Evolutionary conservation across 2,113 vertebrate species (phyloP).

Genomic region (Peromyscus californicus): DNA sequence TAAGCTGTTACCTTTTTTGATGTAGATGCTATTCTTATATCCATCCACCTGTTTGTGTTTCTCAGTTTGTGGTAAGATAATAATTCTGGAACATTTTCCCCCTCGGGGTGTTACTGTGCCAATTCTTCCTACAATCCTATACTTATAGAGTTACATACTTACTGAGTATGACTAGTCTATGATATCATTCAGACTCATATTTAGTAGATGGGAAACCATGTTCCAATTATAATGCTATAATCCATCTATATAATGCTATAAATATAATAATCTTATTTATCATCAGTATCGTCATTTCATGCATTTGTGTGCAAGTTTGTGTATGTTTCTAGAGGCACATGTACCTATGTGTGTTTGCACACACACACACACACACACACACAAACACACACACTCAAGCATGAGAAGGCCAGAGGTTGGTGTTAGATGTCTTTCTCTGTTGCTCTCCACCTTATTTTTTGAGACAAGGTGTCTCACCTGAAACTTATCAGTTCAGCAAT

Average conservation of each 20-base stretch:
- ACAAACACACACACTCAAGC: neutral
- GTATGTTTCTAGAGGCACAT: neutral
- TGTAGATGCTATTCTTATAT: neutral
- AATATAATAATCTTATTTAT: neutral
- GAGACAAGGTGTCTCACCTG: neutral
- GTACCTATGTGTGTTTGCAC: neutral
- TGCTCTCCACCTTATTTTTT: neutral
- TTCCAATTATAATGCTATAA: neutral
- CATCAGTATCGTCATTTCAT: neutral
- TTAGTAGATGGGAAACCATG: slow-evolving; percentile 5
- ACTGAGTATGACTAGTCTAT: neutral
- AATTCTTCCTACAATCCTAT: neutral
- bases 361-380: too few species aligned
- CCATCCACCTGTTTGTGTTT: neutral
- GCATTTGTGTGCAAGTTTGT: neutral
- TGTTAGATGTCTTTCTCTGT: neutral
- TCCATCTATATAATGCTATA: neutral
- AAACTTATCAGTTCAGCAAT: neutral
- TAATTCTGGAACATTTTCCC: neutral
- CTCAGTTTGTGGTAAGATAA: neutral
- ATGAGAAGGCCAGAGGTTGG: neutral
- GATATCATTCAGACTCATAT: neutral
- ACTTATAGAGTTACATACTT: neutral
- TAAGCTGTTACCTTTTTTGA: neutral
- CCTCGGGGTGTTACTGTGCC: neutral